Percentiles rank a stretch among this genome's conserved stretches.
Conservation (phyloP, 1,140 invertebrate genomes). For the Diabrotica virgifera region DNA sequence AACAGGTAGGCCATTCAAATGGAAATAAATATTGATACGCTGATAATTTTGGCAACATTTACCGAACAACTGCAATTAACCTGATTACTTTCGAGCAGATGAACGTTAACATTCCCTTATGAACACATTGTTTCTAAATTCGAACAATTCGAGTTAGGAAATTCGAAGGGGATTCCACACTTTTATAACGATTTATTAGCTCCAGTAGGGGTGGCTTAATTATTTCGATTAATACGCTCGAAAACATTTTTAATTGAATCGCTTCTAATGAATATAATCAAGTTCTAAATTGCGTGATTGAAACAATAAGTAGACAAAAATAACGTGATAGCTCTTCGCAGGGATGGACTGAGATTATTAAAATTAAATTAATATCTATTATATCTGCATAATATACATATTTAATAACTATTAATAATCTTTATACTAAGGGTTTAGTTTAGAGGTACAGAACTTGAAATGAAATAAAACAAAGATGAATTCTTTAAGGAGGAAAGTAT, state of each 20-base stretch:
- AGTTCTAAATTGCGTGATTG: slow-evolving; percentile 16
- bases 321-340: not conserved
- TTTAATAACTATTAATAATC: too few species aligned
- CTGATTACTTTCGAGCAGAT: not conserved
- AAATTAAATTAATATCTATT: too few species aligned
- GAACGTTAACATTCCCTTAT: not conserved
- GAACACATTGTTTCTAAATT: slow-evolving; percentile 12
- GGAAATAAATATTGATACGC: too few species aligned
- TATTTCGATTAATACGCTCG: slow-evolving; percentile 21
- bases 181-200: slow-evolving; percentile 12
- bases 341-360: not conserved
- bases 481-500: too few species aligned
- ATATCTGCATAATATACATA: too few species aligned
- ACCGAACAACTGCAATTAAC: slow-evolving; percentile 5
- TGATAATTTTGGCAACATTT: not conserved
- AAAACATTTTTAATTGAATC: slow-evolving; percentile 21
- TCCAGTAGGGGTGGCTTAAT: slow-evolving; percentile 15
- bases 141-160: not conserved
- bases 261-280: slow-evolving; percentile 18
- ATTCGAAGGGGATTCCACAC: not conserved
- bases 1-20: too few species aligned
- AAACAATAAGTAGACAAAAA: slow-evolving; percentile 18
- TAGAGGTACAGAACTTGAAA: too few species aligned
- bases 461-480: too few species aligned
- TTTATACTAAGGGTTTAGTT: too few species aligned